Evolutionary conservation across 2,888 invertebrate genomes (phyloP).

Genomic region (Melanargia galathea): DNA sequence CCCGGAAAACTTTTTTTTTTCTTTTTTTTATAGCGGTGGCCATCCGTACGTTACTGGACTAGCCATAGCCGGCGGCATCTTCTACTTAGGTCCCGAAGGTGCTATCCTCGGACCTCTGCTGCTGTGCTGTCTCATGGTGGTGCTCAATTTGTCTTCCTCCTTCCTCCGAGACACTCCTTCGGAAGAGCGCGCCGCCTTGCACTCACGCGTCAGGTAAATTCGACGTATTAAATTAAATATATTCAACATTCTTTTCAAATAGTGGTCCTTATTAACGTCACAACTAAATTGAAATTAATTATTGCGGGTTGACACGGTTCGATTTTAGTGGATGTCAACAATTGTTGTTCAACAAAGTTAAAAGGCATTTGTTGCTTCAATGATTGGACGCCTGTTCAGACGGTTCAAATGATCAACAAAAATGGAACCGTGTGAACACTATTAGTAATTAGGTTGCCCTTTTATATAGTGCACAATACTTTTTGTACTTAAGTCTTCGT

Average conservation of each 20-base stretch:
- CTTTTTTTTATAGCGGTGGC: constrained; percentile 85
- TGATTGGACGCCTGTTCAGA: too few relatives aligned
- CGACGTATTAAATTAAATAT: background rate
- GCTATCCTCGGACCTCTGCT: constrained; percentile 98
- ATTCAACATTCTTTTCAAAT: too few relatives aligned
- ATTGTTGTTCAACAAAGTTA: too few relatives aligned
- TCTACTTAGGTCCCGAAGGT: constrained; percentile 98
- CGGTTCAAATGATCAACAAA: too few relatives aligned
- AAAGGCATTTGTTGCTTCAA: too few relatives aligned
- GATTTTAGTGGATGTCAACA: too few relatives aligned
- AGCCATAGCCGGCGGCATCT: constrained; percentile 98
- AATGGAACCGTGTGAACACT: too few relatives aligned
- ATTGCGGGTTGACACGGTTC: too few relatives aligned
- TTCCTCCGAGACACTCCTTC: constrained; percentile 86
- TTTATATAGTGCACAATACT: constrained; percentile 1
- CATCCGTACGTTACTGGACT: constrained; percentile 98
- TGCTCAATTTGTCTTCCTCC: constrained; percentile 90
- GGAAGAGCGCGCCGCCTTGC: constrained; percentile 80
- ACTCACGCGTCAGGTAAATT: constrained; percentile 77
- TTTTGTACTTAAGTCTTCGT: constrained; percentile 11
- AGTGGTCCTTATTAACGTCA: too few relatives aligned
- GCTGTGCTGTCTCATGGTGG: constrained; percentile 96
- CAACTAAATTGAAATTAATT: constrained; percentile 1
- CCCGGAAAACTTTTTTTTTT: too few relatives aligned
- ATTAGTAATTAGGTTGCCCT: background rate